A percentile compares a stretch with the other conserved stretches of the same genome.
Evolutionary conservation across 2,888 invertebrate species (phyloP).

Genomic region (Sarcophaga rosellei): DNA sequence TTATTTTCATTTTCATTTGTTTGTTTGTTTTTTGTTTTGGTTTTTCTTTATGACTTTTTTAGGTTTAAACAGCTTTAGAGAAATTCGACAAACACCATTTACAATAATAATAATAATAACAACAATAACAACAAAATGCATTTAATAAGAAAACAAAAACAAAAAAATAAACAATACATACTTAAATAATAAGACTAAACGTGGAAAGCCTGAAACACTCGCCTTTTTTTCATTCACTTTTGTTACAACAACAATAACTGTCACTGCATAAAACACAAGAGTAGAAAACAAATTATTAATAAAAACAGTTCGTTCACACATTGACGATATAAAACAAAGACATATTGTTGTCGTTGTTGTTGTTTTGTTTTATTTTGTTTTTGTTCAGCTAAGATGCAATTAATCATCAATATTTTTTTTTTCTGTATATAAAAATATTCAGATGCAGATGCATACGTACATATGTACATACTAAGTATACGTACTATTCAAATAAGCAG

Average conservation of each 20-base stretch:
- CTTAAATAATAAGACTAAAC: not conserved
- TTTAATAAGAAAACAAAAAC: constrained; percentile 1
- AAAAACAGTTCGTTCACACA: not conserved
- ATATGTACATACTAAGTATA: not conserved
- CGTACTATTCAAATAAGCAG: not conserved
- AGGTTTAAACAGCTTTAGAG: constrained; percentile 16
- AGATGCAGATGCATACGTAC: not conserved
- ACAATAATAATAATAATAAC: not conserved
- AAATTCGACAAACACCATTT: constrained; percentile 27
- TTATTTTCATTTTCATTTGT: constrained; percentile 24
- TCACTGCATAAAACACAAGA: not conserved
- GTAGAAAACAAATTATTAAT: constrained; percentile 3
- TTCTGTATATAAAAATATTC: not conserved
- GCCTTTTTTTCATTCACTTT: constrained; percentile 21
- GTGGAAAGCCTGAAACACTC: constrained; percentile 12
- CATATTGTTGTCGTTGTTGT: no score
- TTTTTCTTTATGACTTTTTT: no score
- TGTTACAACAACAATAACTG: constrained; percentile 27
- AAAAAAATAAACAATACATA: not conserved
- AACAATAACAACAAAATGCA: constrained; percentile 1
- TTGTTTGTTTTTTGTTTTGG: not conserved
- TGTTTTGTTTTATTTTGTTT: no score
- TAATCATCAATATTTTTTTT: constrained; percentile 43
- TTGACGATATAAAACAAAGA: not conserved
- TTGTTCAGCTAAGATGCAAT: constrained; percentile 15